These are phyloP conservation scores for Bos javanicus DNA, from an alignment of 2,113 vertebrate genomes.

Conservation along the genomic window DNA sequence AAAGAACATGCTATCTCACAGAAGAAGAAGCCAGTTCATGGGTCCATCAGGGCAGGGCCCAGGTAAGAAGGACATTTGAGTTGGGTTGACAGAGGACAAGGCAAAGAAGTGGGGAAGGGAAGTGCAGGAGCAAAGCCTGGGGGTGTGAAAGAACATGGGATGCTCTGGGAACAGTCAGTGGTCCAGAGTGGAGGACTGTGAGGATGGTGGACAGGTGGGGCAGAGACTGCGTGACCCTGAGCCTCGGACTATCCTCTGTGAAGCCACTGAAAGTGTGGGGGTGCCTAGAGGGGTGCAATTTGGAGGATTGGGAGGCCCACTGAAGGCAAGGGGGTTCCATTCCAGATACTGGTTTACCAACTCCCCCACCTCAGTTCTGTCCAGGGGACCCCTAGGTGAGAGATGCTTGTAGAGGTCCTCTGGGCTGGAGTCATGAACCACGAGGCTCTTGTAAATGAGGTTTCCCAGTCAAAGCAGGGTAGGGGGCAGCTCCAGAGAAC, in stretches of 20 bases:
- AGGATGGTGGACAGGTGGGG: accelerated
- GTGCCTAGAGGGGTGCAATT: too few relatives aligned
- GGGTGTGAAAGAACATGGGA: neutral
- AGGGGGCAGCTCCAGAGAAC: neutral
- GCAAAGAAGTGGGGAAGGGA: neutral
- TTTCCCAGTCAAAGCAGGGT: neutral
- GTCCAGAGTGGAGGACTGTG: accelerated
- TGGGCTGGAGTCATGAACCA: neutral
- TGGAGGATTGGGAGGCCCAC: neutral
- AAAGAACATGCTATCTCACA: neutral
- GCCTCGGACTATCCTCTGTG: accelerated
- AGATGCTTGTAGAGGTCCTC: neutral
- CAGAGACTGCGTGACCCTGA: neutral
- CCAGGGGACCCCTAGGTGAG: neutral
- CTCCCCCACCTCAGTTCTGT: neutral
- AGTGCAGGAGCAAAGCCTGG: accelerated
- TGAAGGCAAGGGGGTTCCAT: neutral
- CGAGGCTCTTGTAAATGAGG: neutral
- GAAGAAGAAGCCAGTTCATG: neutral
- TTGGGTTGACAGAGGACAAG: neutral
- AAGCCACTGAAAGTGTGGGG: neutral
- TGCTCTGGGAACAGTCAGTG: neutral
- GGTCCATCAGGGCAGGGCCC: neutral
- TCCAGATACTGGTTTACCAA: neutral
- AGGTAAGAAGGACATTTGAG: neutral